Conservation (phyloP, 2,888 invertebrate genomes). For the Electrophaes corylata region DNA sequence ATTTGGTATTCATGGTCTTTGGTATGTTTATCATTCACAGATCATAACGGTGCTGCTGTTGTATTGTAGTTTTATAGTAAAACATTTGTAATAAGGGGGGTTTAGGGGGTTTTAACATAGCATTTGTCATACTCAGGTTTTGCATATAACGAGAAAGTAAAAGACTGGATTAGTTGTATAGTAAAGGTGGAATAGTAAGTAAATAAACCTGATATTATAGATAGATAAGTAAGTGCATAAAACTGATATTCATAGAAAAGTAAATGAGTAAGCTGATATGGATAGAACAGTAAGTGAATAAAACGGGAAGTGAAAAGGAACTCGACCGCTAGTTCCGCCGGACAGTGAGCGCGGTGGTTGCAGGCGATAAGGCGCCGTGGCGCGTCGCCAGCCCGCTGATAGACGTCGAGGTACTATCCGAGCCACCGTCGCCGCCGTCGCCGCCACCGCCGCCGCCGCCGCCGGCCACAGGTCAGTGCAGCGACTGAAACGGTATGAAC, state of each 20-base stretch:
- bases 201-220: background rate
- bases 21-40: background rate
- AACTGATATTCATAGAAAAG: background rate
- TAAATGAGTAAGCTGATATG: background rate
- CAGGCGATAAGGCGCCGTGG: constrained; percentile 87
- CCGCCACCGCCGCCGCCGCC: constrained; percentile 66
- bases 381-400: constrained; percentile 87
- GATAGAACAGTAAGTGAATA: constrained; percentile 10
- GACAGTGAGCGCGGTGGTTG: constrained; percentile 54
- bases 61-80: background rate
- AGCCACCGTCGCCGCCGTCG: constrained; percentile 83
- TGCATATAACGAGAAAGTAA: too few relatives aligned
- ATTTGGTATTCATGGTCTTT: background rate
- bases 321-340: constrained; percentile 48
- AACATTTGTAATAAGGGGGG: too few relatives aligned
- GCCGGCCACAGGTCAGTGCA: constrained; percentile 85
- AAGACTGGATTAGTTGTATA: too few relatives aligned
- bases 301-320: constrained; percentile 40
- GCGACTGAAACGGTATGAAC: constrained; percentile 70
- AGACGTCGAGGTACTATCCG: constrained; percentile 87
- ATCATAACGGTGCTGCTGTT: background rate
- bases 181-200: background rate
- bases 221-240: background rate
- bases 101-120: too few relatives aligned
- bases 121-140: background rate